phyloP scores from a whole-genome alignment of 2,797 vertebrate genomes.

The Pangasius mekongensis region DNA sequence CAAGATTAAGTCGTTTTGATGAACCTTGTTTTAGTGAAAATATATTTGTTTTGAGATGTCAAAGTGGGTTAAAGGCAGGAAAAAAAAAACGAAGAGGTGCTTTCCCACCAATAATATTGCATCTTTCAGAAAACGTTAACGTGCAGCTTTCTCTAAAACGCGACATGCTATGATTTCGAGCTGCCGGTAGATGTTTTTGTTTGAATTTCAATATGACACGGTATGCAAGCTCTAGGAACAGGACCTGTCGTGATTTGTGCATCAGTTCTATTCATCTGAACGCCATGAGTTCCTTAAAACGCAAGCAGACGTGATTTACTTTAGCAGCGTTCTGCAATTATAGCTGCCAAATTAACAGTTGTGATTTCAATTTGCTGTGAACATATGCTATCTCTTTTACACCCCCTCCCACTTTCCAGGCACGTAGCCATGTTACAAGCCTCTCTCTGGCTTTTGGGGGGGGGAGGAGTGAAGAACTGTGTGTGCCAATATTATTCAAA shows the following conservation, averaged over 20 bases:
- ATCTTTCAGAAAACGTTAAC: neutral
- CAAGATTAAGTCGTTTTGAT: neutral
- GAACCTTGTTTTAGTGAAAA: neutral
- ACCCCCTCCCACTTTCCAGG: neutral
- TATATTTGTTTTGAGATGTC: neutral
- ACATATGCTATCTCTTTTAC: conserved; percentile 32
- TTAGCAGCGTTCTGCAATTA: neutral
- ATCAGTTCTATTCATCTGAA: neutral
- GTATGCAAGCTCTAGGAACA: neutral
- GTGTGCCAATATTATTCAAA: conserved; percentile 24
- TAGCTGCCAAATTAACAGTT: conserved; percentile 29
- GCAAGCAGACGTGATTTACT: neutral
- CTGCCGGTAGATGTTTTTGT: neutral
- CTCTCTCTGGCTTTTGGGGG: neutral
- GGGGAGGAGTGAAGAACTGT: neutral
- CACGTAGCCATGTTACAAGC: conserved; percentile 6
- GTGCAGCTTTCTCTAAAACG: neutral
- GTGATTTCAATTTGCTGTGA: conserved; percentile 31
- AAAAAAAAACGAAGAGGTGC: neutral
- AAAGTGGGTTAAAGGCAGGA: no score
- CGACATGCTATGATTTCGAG: neutral
- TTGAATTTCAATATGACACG: neutral
- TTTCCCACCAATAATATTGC: neutral
- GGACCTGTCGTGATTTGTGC: neutral
- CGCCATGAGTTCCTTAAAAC: neutral